Evolutionary conservation across 2,113 vertebrate genomes (phyloP), one percentile per base, ranked within the genome.

Genomic region (Raja brachyura): DNA sequence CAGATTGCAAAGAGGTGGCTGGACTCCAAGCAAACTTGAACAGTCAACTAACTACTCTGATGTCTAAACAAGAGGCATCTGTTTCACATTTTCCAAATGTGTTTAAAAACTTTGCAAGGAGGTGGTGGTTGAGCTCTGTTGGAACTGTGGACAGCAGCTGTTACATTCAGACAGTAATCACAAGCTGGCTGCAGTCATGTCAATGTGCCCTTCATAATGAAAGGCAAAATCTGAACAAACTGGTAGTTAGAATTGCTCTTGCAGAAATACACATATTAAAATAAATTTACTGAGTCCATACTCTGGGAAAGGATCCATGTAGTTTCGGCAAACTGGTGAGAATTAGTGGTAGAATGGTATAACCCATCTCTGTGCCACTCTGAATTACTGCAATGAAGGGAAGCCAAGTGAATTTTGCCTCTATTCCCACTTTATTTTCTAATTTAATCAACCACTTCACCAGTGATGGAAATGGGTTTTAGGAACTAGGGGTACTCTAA

Each of bases 11-110:
- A 90, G 31, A 90, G 28, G 66, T 74, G 68, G 20, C 90, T 92
- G 33, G 1, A 33, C 33, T 92, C 90, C 90, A 92, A 92, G 54
- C n/a, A 92, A 74, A 54, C 22, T 48, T 5, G 70, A 70, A 28
- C 31, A 90, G 66, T 25, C 68, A 74, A 13, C 61, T 61, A 90
- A 20, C 61, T 28, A 33, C 90, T 70, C 39, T 85, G 81, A 85
- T 85, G 66, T 70, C 39, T 22, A 48, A 25, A 92, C 39, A 73
- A 73, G 68, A 54, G 33, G 90, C 90, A 92, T 73, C 90, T 92
- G 90, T 70, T 92, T 54, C 39, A 54, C 39, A 92, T 54, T 54
- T 39, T 92, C 90, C 90, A 92, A 92, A 92, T 92, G 90, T 92
- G 66, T 0, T 92, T 70, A 68, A 70, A 92, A 48, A 92, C 59